Base-by-base conservation (phyloP, 2,113 vertebrate species). In the Mugil cephalus region DNA sequence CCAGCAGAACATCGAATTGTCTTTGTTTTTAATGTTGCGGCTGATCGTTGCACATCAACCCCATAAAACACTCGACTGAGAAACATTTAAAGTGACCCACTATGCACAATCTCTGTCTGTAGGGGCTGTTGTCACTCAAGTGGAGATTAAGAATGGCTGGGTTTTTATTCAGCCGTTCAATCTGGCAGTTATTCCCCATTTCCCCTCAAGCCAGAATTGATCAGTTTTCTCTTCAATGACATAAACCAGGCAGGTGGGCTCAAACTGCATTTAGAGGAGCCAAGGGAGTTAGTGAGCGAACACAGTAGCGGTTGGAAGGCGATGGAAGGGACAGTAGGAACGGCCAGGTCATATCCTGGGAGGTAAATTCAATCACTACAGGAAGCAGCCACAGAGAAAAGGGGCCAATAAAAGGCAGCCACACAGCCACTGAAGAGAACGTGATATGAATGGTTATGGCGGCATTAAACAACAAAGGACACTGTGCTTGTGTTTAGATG, bases 331-430 rank as follows among this genome's bases (percentile, higher is more conserved):
- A 69, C 61, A 56, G 60, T 74, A 17, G 64, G 74, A 55, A 77
- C 0, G 39, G 53, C 18, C 83, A 69, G 74, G 80, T 84, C 78
- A 84, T 75, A 87, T 87, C 85, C 78, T 87, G 76, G 58, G 82
- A 86, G 72, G 76, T 77, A 84, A 89, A 92, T 90, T 89, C 61
- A 89, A 91, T 91, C 84, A 88, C 55, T 72, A 76, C 81, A 83
- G 91, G 88, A 91, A 89, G 76, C 79, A 82, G 81, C 59, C 66
- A 19, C 64, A 45, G 60, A 84, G 61, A 68, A 78, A 70, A 46
- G 34, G 50, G 43, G 60, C 69, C 72, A 82, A 82, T 83, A 83
- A 83, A 87, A 83, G 54, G 17, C 64, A 77, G 83, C 53, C 54
- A 48, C 19, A 52, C 43, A 21, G 46, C 47, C 65, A 70, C 79